phyloP scores from a whole-genome alignment of 2,888 invertebrate genomes.

The Metellina segmentata region DNA sequence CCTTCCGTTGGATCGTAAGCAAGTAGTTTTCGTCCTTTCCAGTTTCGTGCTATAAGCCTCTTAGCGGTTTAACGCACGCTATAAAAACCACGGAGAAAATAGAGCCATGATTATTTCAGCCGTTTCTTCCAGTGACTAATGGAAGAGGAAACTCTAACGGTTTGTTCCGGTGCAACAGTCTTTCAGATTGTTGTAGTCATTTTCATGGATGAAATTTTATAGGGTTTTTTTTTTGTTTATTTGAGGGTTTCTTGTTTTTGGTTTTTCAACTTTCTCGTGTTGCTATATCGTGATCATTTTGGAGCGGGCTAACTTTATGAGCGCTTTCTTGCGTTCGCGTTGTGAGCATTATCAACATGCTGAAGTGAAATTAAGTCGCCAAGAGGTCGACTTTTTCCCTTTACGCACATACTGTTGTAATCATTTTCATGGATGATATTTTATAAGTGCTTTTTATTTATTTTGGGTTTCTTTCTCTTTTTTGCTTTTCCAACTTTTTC shows the following conservation, averaged over 20 bases:
- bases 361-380: no score
- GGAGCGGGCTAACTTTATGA: no score
- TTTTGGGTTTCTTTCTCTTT: no score
- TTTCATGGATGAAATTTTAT: background rate
- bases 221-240: background rate
- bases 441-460: no score
- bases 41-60: slow-evolving; percentile 6
- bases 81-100: slow-evolving; percentile 44
- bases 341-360: no score
- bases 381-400: no score
- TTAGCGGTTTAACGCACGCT: slow-evolving; percentile 24
- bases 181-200: background rate
- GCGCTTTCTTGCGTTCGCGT: no score
- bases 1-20: background rate
- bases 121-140: background rate
- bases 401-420: no score
- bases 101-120: slow-evolving; percentile 14
- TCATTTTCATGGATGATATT: no score
- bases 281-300: no score
- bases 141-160: background rate
- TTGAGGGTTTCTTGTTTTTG: background rate
- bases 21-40: slow-evolving; percentile 9
- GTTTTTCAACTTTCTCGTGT: background rate
- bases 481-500: no score
- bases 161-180: background rate